Evolutionary conservation across 1,140 invertebrate genomes (phyloP).

Genomic region (Drosophila sturtevanti): DNA sequence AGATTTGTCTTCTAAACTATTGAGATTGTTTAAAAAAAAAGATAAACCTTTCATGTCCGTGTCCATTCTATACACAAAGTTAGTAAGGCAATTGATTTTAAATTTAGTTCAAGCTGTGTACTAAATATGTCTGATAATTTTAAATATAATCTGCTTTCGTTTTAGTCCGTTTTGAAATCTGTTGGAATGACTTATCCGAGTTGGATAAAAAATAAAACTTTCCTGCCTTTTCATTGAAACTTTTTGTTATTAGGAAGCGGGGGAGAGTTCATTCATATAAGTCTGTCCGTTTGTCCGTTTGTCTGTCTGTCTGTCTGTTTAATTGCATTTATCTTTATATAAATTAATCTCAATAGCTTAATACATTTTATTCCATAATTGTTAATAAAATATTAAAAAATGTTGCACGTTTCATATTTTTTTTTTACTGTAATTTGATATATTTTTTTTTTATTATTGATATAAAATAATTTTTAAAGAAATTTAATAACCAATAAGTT

Average conservation of each 20-base stretch:
- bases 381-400: neutral
- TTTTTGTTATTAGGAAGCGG: too few relatives aligned
- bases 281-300: neutral
- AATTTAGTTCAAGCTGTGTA: too few relatives aligned
- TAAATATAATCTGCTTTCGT: too few relatives aligned
- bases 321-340: neutral
- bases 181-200: too few relatives aligned
- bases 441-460: too few relatives aligned
- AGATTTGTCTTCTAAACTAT: constrained; percentile 34
- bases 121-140: too few relatives aligned
- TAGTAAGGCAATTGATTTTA: too few relatives aligned
- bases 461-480: neutral
- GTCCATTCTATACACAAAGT: too few relatives aligned
- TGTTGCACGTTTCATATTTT: neutral
- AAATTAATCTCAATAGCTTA: neutral
- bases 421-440: neutral
- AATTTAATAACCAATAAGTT: neutral
- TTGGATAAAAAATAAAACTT: too few relatives aligned
- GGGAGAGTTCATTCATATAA: too few relatives aligned
- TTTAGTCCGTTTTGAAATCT: too few relatives aligned
- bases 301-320: neutral
- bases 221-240: too few relatives aligned
- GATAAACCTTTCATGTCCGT: neutral
- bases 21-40: constrained; percentile 1
- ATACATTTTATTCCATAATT: neutral